Evolutionary conservation across 2,888 invertebrate genomes (phyloP).

Genomic region (Phorcus lineatus): DNA sequence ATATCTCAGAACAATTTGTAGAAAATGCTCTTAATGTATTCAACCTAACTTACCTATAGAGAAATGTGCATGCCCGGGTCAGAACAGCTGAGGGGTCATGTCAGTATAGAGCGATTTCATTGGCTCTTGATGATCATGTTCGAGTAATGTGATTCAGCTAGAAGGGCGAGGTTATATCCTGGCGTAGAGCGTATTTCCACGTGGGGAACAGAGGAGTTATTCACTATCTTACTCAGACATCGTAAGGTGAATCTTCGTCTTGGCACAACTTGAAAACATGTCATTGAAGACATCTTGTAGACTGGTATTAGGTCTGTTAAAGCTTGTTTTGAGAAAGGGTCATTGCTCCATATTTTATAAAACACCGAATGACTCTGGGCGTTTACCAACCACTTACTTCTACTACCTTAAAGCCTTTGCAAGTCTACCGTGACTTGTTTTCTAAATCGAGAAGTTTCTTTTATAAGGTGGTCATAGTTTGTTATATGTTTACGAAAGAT

Average conservation of each 20-base stretch:
- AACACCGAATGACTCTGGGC: too few species aligned
- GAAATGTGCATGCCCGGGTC: not conserved
- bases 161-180: slow-evolving; percentile 1
- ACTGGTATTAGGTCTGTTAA: not conserved
- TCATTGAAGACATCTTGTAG: not conserved
- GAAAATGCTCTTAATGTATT: not conserved
- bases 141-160: not conserved
- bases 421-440: too few species aligned
- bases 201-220: not conserved
- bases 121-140: slow-evolving; percentile 30
- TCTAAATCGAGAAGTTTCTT: too few species aligned
- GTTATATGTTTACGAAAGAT: too few species aligned
- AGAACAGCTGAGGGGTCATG: slow-evolving; percentile 26
- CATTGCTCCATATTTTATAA: too few species aligned
- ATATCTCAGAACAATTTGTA: too few species aligned
- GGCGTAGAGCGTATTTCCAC: not conserved
- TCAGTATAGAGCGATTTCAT: slow-evolving; percentile 26
- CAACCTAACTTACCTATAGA: not conserved
- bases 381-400: too few species aligned
- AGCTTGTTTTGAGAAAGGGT: too few species aligned
- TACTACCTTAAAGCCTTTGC: too few species aligned
- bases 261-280: not conserved
- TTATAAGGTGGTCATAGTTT: too few species aligned
- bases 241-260: not conserved
- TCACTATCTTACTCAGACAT: not conserved